Base-by-base conservation (phyloP, 2,797 vertebrate species). In the Babyrousa celebensis region DNA sequence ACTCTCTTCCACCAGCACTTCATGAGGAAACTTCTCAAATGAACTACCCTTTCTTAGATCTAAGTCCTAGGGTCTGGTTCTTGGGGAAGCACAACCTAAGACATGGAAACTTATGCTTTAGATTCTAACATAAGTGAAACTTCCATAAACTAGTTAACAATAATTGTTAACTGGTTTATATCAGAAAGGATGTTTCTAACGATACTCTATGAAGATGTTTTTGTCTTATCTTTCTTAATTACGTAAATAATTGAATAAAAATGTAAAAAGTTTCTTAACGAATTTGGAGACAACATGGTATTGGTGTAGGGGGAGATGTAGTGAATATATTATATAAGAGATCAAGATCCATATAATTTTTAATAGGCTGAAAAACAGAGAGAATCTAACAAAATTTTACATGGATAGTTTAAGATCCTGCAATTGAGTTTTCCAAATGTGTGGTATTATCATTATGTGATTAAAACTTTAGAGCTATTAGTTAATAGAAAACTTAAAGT, bases 301-400 rank as follows among this genome's bases (percentile, higher is more conserved):
- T 32, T 94, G 36, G 67, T 67, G 4, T 23, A 29, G 43, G 15
- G 29, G 14, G n/a, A 62, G 3, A 62, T 78, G 32, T 32, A 52
- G 4, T 77, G 15, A 85, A 56, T 40, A 75, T 78, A 6, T 93
- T 67, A 82, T 52, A 56, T 67, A 32, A 16, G 17, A 43, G 83
- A 68, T 82, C 23, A 67, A 63, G 12, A 63, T 87, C 52, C 20
- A 29, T 3, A 10, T 16, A 43, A 23, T 60, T 85, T 71, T 89
- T 58, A 83, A 27, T 52, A 25, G 15, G 16, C 56, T 85, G 36
- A 32, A 62, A 70, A 91, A 87, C 29, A 15, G n/a, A 12, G 86
- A 75, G 79, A 87, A n/a, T 90, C 6, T 32, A 90, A 88, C 14
- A 74, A 91, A 71, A 75, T 80, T 70, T 82, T 90, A 48, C n/a